Evolutionary conservation across 2,888 invertebrate genomes (phyloP).

Genomic region (Drosophila limbata): DNA sequence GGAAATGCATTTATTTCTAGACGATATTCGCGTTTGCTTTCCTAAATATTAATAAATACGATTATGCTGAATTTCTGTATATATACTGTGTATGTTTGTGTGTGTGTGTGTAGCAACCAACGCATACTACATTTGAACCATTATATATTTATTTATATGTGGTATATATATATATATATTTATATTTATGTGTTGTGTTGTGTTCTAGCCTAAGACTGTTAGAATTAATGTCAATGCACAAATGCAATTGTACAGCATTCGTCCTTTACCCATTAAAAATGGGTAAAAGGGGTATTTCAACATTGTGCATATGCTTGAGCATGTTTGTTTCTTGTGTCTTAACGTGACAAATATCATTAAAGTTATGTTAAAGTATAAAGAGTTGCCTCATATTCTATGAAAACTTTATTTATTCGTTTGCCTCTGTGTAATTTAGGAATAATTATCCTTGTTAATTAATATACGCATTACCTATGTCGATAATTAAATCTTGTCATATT

Average conservation of each 20-base stretch:
- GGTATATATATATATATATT: not conserved
- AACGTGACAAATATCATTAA: slow-evolving; percentile 19
- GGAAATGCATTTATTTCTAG: slow-evolving; percentile 48
- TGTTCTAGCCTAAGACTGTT: slow-evolving; percentile 21
- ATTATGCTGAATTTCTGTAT: slow-evolving; percentile 59
- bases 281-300: slow-evolving; percentile 1
- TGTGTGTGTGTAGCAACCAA: slow-evolving; percentile 5
- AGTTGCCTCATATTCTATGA: slow-evolving; percentile 19
- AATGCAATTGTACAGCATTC: slow-evolving; percentile 11
- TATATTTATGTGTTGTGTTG: slow-evolving; percentile 1
- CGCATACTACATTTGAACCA: slow-evolving; percentile 16
- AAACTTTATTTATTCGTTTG: slow-evolving; percentile 19
- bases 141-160: not conserved
- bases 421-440: slow-evolving; percentile 21
- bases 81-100: slow-evolving; percentile 27
- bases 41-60: slow-evolving; percentile 59
- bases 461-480: slow-evolving; percentile 16
- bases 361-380: slow-evolving; percentile 9
- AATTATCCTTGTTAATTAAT: slow-evolving; percentile 26
- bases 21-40: slow-evolving; percentile 47
- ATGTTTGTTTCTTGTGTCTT: slow-evolving; percentile 18
- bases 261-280: not conserved
- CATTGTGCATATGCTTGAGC: slow-evolving; percentile 27
- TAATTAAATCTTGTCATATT: slow-evolving; percentile 20
- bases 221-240: slow-evolving; percentile 42